phyloP scores from a whole-genome alignment of 1,140 invertebrate species.

The Drosophila truncata region DNA sequence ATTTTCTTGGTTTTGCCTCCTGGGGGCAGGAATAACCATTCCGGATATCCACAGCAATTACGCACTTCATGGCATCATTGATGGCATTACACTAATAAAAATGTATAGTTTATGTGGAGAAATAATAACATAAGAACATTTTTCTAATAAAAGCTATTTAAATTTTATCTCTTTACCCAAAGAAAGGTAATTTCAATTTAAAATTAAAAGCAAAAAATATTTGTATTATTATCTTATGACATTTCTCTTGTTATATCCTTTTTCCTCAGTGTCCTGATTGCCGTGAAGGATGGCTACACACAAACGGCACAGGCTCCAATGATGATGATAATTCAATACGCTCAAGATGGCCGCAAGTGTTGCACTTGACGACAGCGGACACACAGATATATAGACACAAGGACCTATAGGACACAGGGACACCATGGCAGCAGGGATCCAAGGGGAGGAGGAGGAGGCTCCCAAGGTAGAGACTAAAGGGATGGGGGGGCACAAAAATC shows the following conservation, averaged over 20 bases:
- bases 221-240: not conserved
- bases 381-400: not conserved
- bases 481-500: conserved; percentile 37
- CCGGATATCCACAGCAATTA: conserved; percentile 50
- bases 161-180: not conserved
- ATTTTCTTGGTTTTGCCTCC: conserved; percentile 20
- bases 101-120: not conserved
- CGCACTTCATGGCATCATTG: conserved; percentile 19
- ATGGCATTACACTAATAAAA: conserved; percentile 6
- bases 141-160: not conserved
- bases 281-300: conserved; percentile 14
- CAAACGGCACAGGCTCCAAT: conserved; percentile 34
- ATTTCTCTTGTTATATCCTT: no score
- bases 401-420: conserved; percentile 3
- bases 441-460: not conserved
- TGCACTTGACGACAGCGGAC: conserved; percentile 55
- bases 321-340: conserved; percentile 61
- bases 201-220: not conserved
- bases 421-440: not conserved
- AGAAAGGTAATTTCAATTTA: not conserved
- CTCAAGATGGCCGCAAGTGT: conserved; percentile 65
- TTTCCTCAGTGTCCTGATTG: conserved; percentile 6
- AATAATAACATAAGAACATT: no score
- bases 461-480: not conserved
- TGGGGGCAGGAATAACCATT: conserved; percentile 35